Base-by-base conservation (phyloP, 1,140 invertebrate genomes). In the Diorhabda elongata region DNA sequence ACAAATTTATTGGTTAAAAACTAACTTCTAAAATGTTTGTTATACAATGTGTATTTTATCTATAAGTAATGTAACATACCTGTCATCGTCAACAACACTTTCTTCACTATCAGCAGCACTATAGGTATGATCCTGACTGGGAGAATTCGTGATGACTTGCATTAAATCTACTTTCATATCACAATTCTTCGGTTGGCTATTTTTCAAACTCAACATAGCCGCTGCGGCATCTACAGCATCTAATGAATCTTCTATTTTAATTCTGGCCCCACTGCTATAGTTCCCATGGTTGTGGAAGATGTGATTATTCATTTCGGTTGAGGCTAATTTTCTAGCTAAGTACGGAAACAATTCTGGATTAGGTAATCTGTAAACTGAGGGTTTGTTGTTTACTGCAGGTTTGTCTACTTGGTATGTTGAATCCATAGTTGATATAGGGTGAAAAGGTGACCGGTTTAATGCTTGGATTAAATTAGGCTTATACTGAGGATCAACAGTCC, bases 401-500 rank as follows among this genome's bases (percentile, higher is more conserved):
- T 66, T 67, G 2, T 65, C 11, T 59, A 69, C 74, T 58, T 77
- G 76, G 44, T 76, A 80, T 5, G 82, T 83, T 7, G 79, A 77
- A 60, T 84, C 83, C 58, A 83, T 73, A 7, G 80, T 81, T 4
- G 83, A 81, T 70, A 90, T 91, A 3, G 91, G 91, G 77, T 92
- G 91, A 76, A 91, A 93, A 2, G 93, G 93, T 5, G 92, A 92
- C 70, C 93, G 91, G 63, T 90, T 89, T 5, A 95, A 81, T 1
- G 92, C 92, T 82, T 95, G 92, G 62, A 95, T 85, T 68, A 96
- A 82, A 82, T 94, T 95, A 65, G 91, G 91, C 72, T 92, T 85
- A 78, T 92, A 94, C 58, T 93, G 90, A 4, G 93, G 92, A 80
- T 98, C 95, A 1, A 97, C 94, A 81, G 94, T 96, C 95, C 96